Evolutionary conservation across 2,888 invertebrate genomes (phyloP), one percentile per base, ranked within the genome.

Genomic region (Hartigia nigra): DNA sequence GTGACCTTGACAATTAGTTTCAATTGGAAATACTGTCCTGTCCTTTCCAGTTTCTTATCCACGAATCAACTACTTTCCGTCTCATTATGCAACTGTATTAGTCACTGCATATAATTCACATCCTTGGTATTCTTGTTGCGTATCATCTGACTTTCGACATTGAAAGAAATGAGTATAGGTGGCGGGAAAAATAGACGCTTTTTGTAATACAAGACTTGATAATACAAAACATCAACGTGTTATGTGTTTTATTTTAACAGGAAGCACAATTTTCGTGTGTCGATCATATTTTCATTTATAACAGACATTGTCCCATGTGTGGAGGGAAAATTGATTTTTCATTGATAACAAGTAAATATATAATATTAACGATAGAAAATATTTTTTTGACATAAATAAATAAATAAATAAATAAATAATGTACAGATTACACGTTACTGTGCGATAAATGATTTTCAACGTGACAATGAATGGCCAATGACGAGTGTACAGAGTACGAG

Each of bases 331-430:
- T 23, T 35, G 3, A 4, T 35, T 35, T 35, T 35, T 35, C 5
- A 5, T 35, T 9, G 9, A 35, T 35, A 34, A 34, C 34, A 34
- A 34, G 4, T 35, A 35, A 35, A 3, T 5, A 23, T 9, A 0
- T 23, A 55, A 55, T 55, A 23, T 23, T 9, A 55, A 55, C 2
- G 5, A 55, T 23, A 9, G 2, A 9, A 55, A 55, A 23, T 31
- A 31, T 72, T 72, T 31, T 1, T 12, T 23, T 31, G 0, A 3
- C 3, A 31, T 72, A 72, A 72, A 72, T 72, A 72, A 72, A 70
- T 70, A 70, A 32, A 31, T 72, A 72, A 72, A 72, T 72, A 72
- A 72, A 72, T 72, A 34, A 31, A 34, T 72, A 34, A 72, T 55
- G 9, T 55, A 55, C 55, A 55, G 9, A 23, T 55, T 23, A 9